phyloP scores from a whole-genome alignment of 2,113 vertebrate genomes.

The Limnothrissa miodon region DNA sequence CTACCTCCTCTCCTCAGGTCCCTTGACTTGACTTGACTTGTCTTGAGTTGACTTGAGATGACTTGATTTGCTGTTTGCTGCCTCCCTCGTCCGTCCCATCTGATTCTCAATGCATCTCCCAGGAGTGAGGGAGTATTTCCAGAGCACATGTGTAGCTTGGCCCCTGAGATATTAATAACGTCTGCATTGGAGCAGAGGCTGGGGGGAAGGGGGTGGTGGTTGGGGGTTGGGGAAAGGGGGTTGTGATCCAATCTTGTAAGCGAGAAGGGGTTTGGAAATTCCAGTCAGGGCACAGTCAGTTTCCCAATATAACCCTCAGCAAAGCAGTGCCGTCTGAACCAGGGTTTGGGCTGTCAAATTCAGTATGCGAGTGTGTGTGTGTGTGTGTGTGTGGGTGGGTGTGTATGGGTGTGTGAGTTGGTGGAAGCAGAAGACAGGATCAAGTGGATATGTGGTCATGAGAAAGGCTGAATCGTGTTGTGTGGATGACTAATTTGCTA shows the following conservation, averaged over 20 bases:
- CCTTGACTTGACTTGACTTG: too few species aligned
- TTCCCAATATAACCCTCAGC: constrained; percentile 69
- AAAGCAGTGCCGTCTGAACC: constrained; percentile 24
- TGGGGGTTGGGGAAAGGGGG: constrained; percentile 36
- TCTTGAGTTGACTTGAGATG: too few species aligned
- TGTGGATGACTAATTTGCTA: neutral
- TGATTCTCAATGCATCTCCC: neutral
- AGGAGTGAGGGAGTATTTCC: constrained; percentile 19
- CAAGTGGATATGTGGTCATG: neutral
- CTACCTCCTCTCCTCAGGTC: neutral
- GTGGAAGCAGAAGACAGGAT: neutral
- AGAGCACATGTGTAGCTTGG: constrained; percentile 26
- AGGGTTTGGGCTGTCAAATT: neutral
- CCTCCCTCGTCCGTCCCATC: neutral
- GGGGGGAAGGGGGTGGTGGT: neutral
- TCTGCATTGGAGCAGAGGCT: constrained; percentile 29
- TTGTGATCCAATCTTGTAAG: constrained; percentile 61
- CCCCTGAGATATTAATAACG: constrained; percentile 45
- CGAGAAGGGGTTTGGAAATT: constrained; percentile 63
- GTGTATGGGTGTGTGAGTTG: neutral
- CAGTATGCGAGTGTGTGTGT: constrained; percentile 23
- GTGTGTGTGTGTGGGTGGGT: neutral
- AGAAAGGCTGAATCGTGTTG: neutral
- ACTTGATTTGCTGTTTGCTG: neutral
- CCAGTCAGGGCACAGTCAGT: constrained; percentile 61